Percentiles rank a stretch among this genome's conserved stretches.
These are phyloP conservation scores for Pantherophis vulpinus DNA, from an alignment of 2,797 vertebrate genomes.

Conservation along the genomic window DNA sequence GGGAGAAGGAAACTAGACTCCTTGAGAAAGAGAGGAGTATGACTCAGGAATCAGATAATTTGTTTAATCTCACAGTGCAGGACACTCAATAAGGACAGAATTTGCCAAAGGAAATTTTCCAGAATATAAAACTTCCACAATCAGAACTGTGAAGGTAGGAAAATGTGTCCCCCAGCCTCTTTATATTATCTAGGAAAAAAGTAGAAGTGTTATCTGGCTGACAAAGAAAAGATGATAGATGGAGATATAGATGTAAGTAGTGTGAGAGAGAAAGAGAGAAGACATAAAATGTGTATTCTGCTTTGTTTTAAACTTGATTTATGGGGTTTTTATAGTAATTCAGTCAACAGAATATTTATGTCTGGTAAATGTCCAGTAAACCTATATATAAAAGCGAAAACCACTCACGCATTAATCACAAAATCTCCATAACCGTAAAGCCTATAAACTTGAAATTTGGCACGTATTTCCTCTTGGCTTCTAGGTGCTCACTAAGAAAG, in stretches of 20 bases:
- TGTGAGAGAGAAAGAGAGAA: neutral
- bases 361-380: neutral
- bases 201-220: neutral
- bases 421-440: too few relatives aligned
- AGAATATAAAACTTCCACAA: neutral
- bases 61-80: conserved; percentile 8
- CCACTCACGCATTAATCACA: too few relatives aligned
- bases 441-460: too few relatives aligned
- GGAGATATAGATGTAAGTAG: neutral
- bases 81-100: neutral
- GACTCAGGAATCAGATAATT: neutral
- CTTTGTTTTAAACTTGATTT: neutral
- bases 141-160: neutral
- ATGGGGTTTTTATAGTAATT: neutral
- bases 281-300: neutral
- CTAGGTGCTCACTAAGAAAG: too few relatives aligned
- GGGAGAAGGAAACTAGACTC: neutral
- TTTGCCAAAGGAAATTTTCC: neutral
- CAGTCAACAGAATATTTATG: neutral
- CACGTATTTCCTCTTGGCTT: too few relatives aligned
- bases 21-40: neutral
- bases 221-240: neutral
- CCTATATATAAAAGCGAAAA: too few relatives aligned
- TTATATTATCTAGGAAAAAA: neutral
- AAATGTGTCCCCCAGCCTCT: neutral